A percentile compares a stretch with the other conserved stretches of the same genome.
These are phyloP conservation scores for Sylvicola cinctus DNA, from an alignment of 2,888 invertebrate species.

Conservation along the genomic window DNA sequence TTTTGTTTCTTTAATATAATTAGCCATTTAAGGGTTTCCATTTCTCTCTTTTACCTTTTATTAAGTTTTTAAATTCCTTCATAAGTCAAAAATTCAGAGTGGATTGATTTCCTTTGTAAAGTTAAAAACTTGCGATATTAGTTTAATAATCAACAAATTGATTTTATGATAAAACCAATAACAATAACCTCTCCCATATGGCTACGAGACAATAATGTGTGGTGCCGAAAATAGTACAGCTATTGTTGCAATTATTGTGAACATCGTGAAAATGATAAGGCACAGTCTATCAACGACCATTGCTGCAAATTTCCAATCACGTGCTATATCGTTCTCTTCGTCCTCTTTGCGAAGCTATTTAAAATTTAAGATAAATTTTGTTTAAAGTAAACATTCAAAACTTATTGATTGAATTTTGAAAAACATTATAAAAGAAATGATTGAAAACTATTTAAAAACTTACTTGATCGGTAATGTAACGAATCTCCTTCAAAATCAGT, in stretches of 20 bases:
- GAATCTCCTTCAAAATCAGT: slow-evolving; percentile 84
- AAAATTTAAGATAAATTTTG: neutral
- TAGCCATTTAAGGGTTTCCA: no score
- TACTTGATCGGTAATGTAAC: slow-evolving; percentile 78
- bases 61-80: no score
- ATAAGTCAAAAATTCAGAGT: no score
- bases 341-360: slow-evolving; percentile 76
- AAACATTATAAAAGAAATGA: neutral
- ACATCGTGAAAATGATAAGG: slow-evolving; percentile 97
- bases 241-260: slow-evolving; percentile 93
- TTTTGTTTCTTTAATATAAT: no score
- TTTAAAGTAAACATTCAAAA: slow-evolving; percentile 1
- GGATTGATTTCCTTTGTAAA: slow-evolving; percentile 12
- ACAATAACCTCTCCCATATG: slow-evolving; percentile 30
- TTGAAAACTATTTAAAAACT: slow-evolving; percentile 15
- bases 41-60: no score
- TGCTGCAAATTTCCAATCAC: slow-evolving; percentile 99
- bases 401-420: neutral
- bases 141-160: slow-evolving; percentile 30
- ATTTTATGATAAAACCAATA: slow-evolving; percentile 30
- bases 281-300: slow-evolving; percentile 99
- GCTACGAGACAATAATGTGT: slow-evolving; percentile 40
- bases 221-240: slow-evolving; percentile 93
- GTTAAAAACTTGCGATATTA: slow-evolving; percentile 29
- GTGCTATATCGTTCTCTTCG: slow-evolving; percentile 80